Conservation (phyloP, 1,140 invertebrate species). For the Drosophila prosaltans region DNA sequence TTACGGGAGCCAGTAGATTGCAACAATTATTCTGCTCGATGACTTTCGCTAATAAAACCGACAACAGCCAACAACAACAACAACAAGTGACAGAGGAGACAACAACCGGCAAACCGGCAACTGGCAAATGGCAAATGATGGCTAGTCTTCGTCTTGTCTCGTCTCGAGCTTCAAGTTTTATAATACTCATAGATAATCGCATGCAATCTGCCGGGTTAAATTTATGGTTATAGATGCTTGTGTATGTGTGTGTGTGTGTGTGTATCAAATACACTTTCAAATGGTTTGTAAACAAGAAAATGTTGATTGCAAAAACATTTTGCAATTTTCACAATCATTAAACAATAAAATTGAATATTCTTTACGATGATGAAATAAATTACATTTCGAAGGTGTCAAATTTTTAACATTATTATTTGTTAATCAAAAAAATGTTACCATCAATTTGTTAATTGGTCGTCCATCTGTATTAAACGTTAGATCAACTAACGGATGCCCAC, state of each 20-base stretch:
- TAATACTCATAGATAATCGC: conserved; percentile 67
- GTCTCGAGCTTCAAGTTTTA: conserved; percentile 56
- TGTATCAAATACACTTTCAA: background rate
- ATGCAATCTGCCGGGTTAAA: conserved; percentile 23
- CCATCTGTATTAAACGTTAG: background rate
- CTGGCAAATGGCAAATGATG: conserved; percentile 48
- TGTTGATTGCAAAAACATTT: conserved; percentile 36
- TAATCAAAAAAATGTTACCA: conserved; percentile 4
- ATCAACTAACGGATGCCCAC: conserved; percentile 36
- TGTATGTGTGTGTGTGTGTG: conserved; percentile 23
- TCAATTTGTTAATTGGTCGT: background rate
- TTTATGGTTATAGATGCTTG: conserved; percentile 34
- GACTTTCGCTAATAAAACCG: conserved; percentile 79
- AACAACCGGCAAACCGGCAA: conserved; percentile 13
- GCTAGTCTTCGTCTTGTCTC: conserved; percentile 37
- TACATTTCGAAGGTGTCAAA: conserved; percentile 19
- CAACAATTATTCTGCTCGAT: conserved; percentile 81
- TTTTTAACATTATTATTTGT: background rate
- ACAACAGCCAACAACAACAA: conserved; percentile 21
- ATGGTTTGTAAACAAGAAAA: conserved; percentile 57
- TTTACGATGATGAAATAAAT: conserved; percentile 15
- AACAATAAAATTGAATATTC: conserved; percentile 11
- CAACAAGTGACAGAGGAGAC: conserved; percentile 2
- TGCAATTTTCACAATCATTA: conserved; percentile 63
- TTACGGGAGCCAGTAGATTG: conserved; percentile 45